Evolutionary conservation across 2,888 invertebrate genomes (phyloP).

Genomic region (Melitaea athalia): DNA sequence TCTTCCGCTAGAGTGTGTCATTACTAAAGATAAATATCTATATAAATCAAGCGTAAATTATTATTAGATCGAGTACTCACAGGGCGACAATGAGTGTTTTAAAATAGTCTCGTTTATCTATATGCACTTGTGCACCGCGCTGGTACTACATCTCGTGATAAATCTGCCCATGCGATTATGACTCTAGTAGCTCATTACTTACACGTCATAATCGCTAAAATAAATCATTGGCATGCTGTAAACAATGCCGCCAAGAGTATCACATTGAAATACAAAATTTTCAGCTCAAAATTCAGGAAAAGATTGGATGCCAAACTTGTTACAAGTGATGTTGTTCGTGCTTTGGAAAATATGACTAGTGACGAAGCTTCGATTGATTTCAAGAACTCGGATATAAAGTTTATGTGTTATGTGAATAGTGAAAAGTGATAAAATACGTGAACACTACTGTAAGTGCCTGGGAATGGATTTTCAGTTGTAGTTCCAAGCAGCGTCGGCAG

Average conservation of each 20-base stretch:
- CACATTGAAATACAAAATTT: slow-evolving; percentile 21
- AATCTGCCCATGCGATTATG: neutral
- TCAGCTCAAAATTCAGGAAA: slow-evolving; percentile 22
- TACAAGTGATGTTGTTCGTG: slow-evolving; percentile 14
- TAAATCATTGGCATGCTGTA: neutral
- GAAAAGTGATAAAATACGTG: neutral
- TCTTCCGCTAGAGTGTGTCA: neutral
- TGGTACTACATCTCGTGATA: neutral
- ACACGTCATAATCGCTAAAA: neutral
- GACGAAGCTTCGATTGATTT: neutral
- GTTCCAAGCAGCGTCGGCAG: neutral
- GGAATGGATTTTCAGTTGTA: neutral
- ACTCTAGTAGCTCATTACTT: neutral
- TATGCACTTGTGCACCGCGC: slow-evolving; percentile 4
- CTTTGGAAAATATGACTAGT: slow-evolving; percentile 18
- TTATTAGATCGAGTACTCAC: slow-evolving; percentile 30
- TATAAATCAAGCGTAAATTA: slow-evolving; percentile 12
- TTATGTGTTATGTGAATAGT: slow-evolving; percentile 1
- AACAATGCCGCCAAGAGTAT: slow-evolving; percentile 32
- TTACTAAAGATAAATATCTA: slow-evolving; percentile 9
- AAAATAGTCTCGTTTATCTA: slow-evolving; percentile 27
- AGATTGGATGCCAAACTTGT: slow-evolving; percentile 23
- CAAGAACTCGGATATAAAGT: neutral
- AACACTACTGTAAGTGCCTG: neutral
- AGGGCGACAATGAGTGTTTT: slow-evolving; percentile 31